Evolutionary conservation across 23 tunicate genomes (phyloP).

Genomic region (Corella eumyota): DNA sequence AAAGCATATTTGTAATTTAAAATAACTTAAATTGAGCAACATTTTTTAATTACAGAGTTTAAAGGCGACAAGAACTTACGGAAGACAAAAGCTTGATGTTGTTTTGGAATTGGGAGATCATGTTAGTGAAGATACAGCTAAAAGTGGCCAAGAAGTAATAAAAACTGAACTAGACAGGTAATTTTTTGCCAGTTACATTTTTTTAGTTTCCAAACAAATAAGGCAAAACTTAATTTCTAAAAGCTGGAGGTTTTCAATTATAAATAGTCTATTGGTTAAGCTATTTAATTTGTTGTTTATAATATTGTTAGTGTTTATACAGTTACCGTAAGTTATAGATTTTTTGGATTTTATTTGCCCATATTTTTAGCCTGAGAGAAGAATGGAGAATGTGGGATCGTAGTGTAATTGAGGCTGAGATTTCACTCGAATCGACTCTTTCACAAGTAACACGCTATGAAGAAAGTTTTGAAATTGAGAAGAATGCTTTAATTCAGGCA

Average conservation of each 20-base stretch:
- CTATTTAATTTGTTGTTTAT: no score
- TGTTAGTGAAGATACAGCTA: conserved; percentile 45
- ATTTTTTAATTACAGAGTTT: conserved; percentile 74
- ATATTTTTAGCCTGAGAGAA: conserved; percentile 51
- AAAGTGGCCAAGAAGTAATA: conserved; percentile 49
- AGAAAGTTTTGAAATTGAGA: conserved; percentile 38
- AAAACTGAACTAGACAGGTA: conserved; percentile 72
- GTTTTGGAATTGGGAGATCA: conserved; percentile 48
- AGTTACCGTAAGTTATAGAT: no score
- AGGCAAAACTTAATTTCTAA: background rate
- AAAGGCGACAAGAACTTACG: conserved; percentile 63
- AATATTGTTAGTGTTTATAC: no score
- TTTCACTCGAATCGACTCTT: conserved; percentile 40
- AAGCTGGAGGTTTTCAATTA: background rate
- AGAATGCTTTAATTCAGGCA: conserved; percentile 11
- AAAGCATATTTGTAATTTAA: no score
- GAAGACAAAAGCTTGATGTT: conserved; percentile 69
- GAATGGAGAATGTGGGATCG: conserved; percentile 89
- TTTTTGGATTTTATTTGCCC: background rate
- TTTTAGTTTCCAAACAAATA: background rate
- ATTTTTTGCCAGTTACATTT: conserved; percentile 1
- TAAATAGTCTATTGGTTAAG: no score
- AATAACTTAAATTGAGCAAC: no score
- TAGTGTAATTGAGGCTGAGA: conserved; percentile 56
- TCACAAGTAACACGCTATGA: conserved; percentile 41